Evolutionary conservation across 92 coral and sea anemone species (phyloP).

Genomic region (Zoanthus gigantus): DNA sequence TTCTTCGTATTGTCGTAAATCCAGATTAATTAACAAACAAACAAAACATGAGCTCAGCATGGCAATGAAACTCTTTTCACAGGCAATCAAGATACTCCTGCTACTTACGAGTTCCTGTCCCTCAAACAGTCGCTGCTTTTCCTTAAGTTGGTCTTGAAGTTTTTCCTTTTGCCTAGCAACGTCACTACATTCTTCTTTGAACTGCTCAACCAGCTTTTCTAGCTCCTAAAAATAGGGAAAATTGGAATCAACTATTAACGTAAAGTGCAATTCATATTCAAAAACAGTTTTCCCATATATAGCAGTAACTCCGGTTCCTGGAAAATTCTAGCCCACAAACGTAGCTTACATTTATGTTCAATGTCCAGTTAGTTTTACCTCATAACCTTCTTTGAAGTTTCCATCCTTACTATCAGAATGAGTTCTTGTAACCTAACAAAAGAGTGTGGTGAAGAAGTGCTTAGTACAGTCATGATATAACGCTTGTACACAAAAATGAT

Average conservation of each 20-base stretch:
- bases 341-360: no score
- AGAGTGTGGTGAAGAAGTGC: not conserved
- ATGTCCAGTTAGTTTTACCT: not conserved
- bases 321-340: no score
- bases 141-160: conserved; percentile 83
- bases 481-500: no score
- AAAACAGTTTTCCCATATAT: not conserved
- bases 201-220: conserved; percentile 67
- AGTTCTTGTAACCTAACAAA: conserved; percentile 16
- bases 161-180: conserved; percentile 69
- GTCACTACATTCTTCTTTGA: conserved; percentile 74
- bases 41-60: not conserved
- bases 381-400: conserved; percentile 52
- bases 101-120: conserved; percentile 81
- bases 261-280: not conserved
- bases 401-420: conserved; percentile 33
- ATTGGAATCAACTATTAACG: not conserved
- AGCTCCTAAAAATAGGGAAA: conserved; percentile 55
- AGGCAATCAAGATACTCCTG: not conserved
- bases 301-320: no score
- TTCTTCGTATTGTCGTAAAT: no score
- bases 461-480: no score
- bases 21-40: not conserved
- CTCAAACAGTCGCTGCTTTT: conserved; percentile 79
- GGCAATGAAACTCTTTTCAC: no score